Conservation (phyloP, 2,797 vertebrate genomes). For the Pampus argenteus region DNA sequence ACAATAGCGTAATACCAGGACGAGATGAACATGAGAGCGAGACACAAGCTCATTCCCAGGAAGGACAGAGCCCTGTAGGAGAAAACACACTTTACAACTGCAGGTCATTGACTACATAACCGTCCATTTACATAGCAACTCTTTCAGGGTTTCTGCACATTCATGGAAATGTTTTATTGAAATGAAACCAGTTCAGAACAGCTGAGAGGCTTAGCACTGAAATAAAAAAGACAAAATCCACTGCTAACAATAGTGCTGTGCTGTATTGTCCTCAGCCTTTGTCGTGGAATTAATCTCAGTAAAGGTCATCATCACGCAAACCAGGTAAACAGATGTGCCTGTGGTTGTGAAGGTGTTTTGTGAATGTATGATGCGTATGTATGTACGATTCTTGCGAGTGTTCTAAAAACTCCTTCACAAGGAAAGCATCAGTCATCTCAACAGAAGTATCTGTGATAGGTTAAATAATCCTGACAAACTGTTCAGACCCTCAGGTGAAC, state of each 20-base stretch:
- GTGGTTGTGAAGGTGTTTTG: conserved; percentile 2
- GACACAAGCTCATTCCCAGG: conserved; percentile 97
- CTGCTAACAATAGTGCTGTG: conserved; percentile 20
- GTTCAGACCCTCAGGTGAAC: neutral
- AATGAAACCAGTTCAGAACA: conserved; percentile 27
- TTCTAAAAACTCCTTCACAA: neutral
- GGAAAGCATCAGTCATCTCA: neutral
- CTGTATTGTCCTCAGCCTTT: conserved; percentile 29
- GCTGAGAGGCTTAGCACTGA: conserved; percentile 24
- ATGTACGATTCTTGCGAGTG: neutral
- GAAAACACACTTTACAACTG: conserved; percentile 1
- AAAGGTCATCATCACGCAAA: conserved; percentile 16
- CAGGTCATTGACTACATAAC: neutral
- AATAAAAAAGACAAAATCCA: conserved; percentile 25
- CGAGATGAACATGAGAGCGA: conserved; percentile 97
- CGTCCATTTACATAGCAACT: neutral
- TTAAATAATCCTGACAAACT: neutral
- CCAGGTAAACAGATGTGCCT: conserved; percentile 2
- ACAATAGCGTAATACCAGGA: conserved; percentile 97
- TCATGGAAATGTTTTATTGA: conserved; percentile 13
- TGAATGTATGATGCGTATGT: neutral
- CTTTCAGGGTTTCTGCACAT: conserved; percentile 1
- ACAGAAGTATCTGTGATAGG: neutral
- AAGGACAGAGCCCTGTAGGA: conserved; percentile 92
- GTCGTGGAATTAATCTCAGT: conserved; percentile 38